Base-by-base conservation (phyloP, 1,140 invertebrate genomes). In the Pararge aegeria region DNA sequence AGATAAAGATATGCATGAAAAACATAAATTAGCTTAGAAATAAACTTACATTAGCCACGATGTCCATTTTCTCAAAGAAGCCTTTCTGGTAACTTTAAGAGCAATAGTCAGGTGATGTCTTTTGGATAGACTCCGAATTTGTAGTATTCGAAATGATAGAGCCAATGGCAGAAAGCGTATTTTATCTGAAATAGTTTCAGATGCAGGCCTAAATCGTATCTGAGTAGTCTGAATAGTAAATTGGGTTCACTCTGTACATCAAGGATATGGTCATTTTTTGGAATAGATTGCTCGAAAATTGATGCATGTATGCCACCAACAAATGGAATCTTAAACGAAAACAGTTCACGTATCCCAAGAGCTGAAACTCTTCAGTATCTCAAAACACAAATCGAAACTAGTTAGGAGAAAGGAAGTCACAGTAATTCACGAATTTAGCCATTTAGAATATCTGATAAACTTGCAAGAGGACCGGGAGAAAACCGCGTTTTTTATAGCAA, bases 211-310 rank as follows among this genome's bases (percentile, higher is more conserved):
- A 87, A 59, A 87, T 90, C 86, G 92, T 92, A 92, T 93, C 92
- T 61, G 92, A 92, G 65, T 93, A 93, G 73, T 92, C 92, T 40
- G 92, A 93, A 81, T 93, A 93, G 75, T 93, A 93, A 68, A 93
- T 93, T 58, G 92, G 92, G 78, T 93, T 92, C 54, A 92, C 84
- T 66, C 92, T 89, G 73, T 89, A 92, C 86, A 87, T 89, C 46
- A 91, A 75, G 66, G 77, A 83, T 77, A 92, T 88, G 72, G 78
- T 89, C 91, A 92, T 92, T 88, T 89, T 91, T 84, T 90, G 85
- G 44, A 83, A 48, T 19, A 85, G 40, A 27, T 78, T 75, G 75
- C 59, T 74, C 55, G 56, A 73, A 75, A 67, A 83, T 67, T 61
- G 66, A 89, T 83, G 68, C 89, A 90, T 90, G 81, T 89, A 90